Percentiles rank a stretch among this genome's conserved stretches.
Evolutionary conservation across 1,140 invertebrate species (phyloP).

Genomic region (Aphis gossypii): DNA sequence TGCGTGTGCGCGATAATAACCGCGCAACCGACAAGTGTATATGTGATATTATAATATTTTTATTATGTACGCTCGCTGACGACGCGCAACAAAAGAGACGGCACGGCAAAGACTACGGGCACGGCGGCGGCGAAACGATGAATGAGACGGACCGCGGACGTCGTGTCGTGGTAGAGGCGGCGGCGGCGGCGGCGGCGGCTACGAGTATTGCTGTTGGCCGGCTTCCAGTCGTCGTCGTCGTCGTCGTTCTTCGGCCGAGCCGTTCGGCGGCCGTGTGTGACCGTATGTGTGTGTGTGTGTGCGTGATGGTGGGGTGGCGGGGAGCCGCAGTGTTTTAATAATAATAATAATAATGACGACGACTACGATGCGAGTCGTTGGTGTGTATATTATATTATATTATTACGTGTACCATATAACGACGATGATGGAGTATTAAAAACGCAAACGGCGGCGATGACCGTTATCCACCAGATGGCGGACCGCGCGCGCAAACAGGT

Average conservation of each 20-base stretch:
- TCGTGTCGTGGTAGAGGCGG: neutral
- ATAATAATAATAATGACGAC: conserved; percentile 16
- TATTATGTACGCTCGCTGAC: neutral
- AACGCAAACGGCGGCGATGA: neutral
- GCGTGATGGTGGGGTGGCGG: neutral
- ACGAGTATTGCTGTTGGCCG: conserved; percentile 21
- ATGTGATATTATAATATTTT: neutral
- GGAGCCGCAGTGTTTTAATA: neutral
- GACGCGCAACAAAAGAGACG: neutral
- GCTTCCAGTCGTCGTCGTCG: neutral
- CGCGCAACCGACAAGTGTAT: neutral
- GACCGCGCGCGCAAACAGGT: neutral
- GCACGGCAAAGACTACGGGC: neutral
- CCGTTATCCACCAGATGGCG: conserved; percentile 3
- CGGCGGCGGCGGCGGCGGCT: neutral
- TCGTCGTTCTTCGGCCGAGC: neutral
- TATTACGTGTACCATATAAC: neutral
- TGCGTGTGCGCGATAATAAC: neutral
- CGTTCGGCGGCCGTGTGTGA: neutral
- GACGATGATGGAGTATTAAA: neutral
- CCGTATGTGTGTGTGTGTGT: too few relatives aligned
- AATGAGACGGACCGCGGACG: conserved; percentile 26
- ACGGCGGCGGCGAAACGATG: conserved; percentile 30
- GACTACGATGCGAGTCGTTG: neutral
- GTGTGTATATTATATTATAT: conserved; percentile 3